Conservation (phyloP, 2,113 vertebrate genomes). For the Syngnathus typhle region DNA sequence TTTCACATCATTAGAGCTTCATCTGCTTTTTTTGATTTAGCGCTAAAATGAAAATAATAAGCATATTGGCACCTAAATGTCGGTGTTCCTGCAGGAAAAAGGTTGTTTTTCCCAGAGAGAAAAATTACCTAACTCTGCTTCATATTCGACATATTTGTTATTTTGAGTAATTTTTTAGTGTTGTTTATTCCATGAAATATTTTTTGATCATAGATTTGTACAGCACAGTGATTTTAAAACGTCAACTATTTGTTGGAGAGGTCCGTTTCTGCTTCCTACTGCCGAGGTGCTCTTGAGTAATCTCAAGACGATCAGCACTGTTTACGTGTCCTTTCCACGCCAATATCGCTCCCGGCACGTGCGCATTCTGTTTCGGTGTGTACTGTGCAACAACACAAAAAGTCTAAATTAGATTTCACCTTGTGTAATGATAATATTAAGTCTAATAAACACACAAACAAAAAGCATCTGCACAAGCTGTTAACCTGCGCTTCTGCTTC, state of each 20-base stretch:
- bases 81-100: too few relatives aligned
- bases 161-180: too few relatives aligned
- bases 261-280: background rate
- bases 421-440: background rate
- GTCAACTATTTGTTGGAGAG: background rate
- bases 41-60: too few relatives aligned
- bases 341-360: background rate
- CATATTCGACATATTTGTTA: too few relatives aligned
- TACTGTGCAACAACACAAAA: background rate
- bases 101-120: too few relatives aligned
- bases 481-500: conserved; percentile 11
- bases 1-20: too few relatives aligned
- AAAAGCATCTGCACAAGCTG: background rate
- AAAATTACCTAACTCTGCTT: too few relatives aligned
- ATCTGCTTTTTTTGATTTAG: too few relatives aligned
- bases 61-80: too few relatives aligned
- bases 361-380: background rate
- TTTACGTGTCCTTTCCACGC: background rate
- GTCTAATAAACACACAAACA: too few relatives aligned
- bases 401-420: background rate
- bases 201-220: too few relatives aligned
- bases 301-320: background rate
- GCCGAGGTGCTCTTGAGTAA: background rate
- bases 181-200: too few relatives aligned
- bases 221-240: background rate